Percentiles rank a stretch among this genome's conserved stretches.
These are phyloP conservation scores for Cylas formicarius DNA, from an alignment of 1,140 invertebrate species.

Conservation along the genomic window DNA sequence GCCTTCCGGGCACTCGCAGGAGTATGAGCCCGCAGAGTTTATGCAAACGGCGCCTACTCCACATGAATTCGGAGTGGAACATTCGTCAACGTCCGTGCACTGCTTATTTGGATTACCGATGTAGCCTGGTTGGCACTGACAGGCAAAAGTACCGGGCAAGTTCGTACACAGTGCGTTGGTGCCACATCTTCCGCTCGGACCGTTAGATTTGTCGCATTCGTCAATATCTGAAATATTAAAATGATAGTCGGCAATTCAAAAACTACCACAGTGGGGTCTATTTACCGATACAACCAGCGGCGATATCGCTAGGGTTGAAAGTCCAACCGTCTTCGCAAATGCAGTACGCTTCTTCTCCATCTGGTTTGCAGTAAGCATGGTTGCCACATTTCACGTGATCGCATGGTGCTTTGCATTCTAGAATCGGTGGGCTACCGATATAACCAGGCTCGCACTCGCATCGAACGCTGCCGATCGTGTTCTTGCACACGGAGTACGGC, in stretches of 20 bases:
- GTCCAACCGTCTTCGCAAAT: slow-evolving; percentile 91
- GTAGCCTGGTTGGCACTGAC: slow-evolving; percentile 70
- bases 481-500: slow-evolving; percentile 70
- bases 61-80: slow-evolving; percentile 56
- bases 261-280: too few relatives aligned
- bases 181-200: slow-evolving; percentile 74
- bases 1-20: slow-evolving; percentile 72
- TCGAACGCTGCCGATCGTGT: slow-evolving; percentile 73
- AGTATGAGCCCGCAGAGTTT: slow-evolving; percentile 69
- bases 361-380: slow-evolving; percentile 82
- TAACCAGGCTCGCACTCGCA: slow-evolving; percentile 85
- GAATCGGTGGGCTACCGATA: slow-evolving; percentile 70
- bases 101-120: slow-evolving; percentile 70
- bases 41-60: slow-evolving; percentile 72
- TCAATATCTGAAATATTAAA: slow-evolving; percentile 65
- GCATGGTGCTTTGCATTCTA: slow-evolving; percentile 82
- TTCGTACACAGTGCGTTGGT: slow-evolving; percentile 79
- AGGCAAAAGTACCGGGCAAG: slow-evolving; percentile 67
- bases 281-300: slow-evolving; percentile 75
- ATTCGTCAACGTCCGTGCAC: slow-evolving; percentile 81
- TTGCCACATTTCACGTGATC: slow-evolving; percentile 82
- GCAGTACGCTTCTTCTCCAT: slow-evolving; percentile 83
- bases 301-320: slow-evolving; percentile 80
- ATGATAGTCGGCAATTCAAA: background rate
- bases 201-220: slow-evolving; percentile 77